phyloP scores from a whole-genome alignment of 2,888 invertebrate genomes.

The Tanypteryx hageni region DNA sequence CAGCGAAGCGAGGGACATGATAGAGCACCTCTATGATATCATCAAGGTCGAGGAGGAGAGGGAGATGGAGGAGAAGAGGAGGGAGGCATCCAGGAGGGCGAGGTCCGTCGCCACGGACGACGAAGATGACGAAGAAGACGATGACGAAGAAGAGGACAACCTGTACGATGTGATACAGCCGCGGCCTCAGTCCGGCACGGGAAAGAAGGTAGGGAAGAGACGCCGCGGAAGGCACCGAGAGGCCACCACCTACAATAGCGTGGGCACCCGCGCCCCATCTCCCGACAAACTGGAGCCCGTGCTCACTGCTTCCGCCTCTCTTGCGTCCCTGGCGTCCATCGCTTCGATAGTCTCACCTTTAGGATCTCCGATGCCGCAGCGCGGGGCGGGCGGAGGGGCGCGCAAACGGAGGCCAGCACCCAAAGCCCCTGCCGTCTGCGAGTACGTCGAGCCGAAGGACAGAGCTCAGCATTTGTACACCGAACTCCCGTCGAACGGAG shows the following conservation, averaged over 20 bases:
- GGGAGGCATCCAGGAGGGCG: constrained; percentile 65
- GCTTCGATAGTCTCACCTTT: constrained; percentile 74
- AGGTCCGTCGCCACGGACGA: constrained; percentile 39
- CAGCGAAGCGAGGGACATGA: constrained; percentile 85
- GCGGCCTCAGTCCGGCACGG: constrained; percentile 66
- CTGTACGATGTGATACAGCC: constrained; percentile 81
- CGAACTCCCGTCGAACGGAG: constrained; percentile 78
- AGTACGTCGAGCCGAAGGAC: constrained; percentile 76
- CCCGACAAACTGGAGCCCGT: constrained; percentile 78
- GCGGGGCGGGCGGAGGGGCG: constrained; percentile 19
- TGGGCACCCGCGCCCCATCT: constrained; percentile 80
- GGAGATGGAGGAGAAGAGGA: constrained; percentile 71
- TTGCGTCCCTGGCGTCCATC: constrained; percentile 78
- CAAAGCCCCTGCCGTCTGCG: constrained; percentile 71
- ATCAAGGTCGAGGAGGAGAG: constrained; percentile 82
- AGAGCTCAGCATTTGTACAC: constrained; percentile 78
- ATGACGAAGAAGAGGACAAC: constrained; percentile 76
- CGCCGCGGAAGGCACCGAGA: constrained; percentile 27
- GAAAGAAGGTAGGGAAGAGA: not conserved
- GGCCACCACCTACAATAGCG: constrained; percentile 66
- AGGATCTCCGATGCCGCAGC: constrained; percentile 71
- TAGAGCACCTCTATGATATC: constrained; percentile 85
- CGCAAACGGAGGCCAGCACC: constrained; percentile 64
- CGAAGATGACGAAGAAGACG: constrained; percentile 67
- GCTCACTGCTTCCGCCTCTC: constrained; percentile 76